Evolutionary conservation across 2,888 invertebrate species (phyloP), one percentile per base, ranked within the genome.

Genomic region (Rotaria macrura): DNA sequence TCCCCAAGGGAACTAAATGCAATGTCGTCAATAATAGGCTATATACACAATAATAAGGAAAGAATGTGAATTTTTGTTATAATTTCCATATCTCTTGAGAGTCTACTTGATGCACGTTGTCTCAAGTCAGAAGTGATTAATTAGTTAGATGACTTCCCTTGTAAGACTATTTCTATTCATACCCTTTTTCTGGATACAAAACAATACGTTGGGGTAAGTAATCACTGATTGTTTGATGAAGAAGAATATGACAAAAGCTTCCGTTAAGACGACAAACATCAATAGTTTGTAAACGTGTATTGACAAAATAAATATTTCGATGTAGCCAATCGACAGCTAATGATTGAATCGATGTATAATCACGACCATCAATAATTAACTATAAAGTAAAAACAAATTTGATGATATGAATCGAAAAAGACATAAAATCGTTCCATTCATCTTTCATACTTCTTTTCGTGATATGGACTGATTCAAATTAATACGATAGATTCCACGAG

Each of bases 111-210:
- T 47, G 14, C 14, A 12, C 47, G 5, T 14, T 14, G 47, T 12
- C 49, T 49, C 3, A 9, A 14, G 14, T 49, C 49, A 49, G 3
- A 14, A 49, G 17, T 49, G 14, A 5, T 49, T 12, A 49, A 49
- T 49, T 17, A 49, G 49, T 49, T 49, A 14, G 12, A 9, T 57
- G 7, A 12, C 17, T 12, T 49, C 12, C 17, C 17, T 49, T 17
- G 49, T 17, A 49, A 49, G 49, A 49, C 17, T 49, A 17, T 17
- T 49, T 49, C 49, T 17, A 74, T 74, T 1, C 43, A 14, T 79
- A 79, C 79, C 79, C 79, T 43, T 79, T 79, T 79, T 79, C 79
- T n/a, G 79, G 79, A 79, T 79, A 79, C 25, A 79, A n/a, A 43
- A 79, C 25, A 79, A 79, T 79, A 4, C 79, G 79, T 79, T 79